Percentiles rank a stretch among this genome's conserved stretches.
Conservation (phyloP, 2,113 vertebrate species). For the Cygnus atratus region DNA sequence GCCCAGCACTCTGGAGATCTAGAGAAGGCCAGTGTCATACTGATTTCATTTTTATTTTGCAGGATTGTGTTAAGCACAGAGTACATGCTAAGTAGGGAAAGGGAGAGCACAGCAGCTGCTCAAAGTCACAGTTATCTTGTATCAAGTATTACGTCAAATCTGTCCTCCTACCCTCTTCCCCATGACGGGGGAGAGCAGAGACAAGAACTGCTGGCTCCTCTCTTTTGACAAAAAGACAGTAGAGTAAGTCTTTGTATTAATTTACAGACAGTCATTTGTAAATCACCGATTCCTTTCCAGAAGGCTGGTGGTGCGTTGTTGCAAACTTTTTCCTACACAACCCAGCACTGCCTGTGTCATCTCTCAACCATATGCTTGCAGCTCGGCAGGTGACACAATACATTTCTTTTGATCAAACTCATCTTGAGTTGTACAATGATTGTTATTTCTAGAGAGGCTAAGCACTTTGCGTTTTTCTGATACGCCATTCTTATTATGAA, state of each 20-base stretch:
- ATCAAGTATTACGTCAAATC: rapidly evolving
- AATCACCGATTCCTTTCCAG: background rate
- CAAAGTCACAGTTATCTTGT: background rate
- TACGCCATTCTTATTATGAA: background rate
- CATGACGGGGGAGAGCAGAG: background rate
- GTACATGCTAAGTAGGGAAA: background rate
- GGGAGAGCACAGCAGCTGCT: background rate
- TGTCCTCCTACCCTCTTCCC: background rate
- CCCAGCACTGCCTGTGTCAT: background rate
- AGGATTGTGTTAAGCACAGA: background rate
- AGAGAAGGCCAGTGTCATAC: background rate
- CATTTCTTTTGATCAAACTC: background rate
- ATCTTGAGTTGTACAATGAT: background rate
- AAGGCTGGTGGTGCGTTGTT: background rate
- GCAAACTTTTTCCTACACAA: background rate
- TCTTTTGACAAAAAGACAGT: background rate
- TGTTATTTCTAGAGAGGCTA: background rate
- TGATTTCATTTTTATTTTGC: background rate
- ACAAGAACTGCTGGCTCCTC: background rate
- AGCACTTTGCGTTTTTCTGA: background rate
- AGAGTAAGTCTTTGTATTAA: background rate
- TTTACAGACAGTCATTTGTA: background rate
- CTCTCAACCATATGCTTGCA: background rate
- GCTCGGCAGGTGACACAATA: background rate
- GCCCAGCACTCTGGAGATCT: background rate